Base-by-base conservation (phyloP, 2,888 invertebrate species). In the Barypeithes pellucidus region DNA sequence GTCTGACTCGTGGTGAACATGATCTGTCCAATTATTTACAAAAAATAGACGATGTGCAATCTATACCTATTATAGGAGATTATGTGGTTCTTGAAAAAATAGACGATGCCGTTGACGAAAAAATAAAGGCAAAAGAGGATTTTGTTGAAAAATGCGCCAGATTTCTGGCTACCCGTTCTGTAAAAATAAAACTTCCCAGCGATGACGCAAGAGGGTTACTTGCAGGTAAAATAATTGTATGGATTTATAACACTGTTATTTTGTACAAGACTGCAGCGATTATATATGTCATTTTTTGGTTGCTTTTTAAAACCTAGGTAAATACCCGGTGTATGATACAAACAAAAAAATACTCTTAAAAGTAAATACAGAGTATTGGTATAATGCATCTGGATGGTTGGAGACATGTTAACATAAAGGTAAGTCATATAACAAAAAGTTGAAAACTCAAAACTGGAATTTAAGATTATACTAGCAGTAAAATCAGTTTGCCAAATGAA, bases 91-190 rank as follows among this genome's bases (percentile, higher is more conserved):
- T 86, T 3, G 82, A 81, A 70, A 87, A 87, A 80, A 86, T 86
- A 47, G 78, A 81, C 43, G 85, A 85, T 66, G 8, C 5, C 14
- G 81, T 80, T 69, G 76, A 65, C 16, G 76, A 74, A 57, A 71
- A 57, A 39, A 43, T 67, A n/a, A 70, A 74, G 52, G 80, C 79
- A 18, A 74, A 76, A 66, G 87, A 87, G 79, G 85, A 86, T 72
- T 81, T 89, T 36, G 81, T 88, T 67, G 88, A 88, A 75, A 87
- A 88, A 76, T 84, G 87, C 77, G 82, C 87, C 73, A 85, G 87
- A 72, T 89, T 87, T 80, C 79, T 89, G 75, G 81, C 84, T 61
- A 86, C 85, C 41, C 88, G 88, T 76, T 87, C 88, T 78, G 77
- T 89, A 67, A 86, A 85, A 78, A 82, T 89, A 57, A 83, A 80